Evolutionary conservation across 1,140 invertebrate species (phyloP), one percentile per base, ranked within the genome.

Genomic region (Drosophila melanica): DNA sequence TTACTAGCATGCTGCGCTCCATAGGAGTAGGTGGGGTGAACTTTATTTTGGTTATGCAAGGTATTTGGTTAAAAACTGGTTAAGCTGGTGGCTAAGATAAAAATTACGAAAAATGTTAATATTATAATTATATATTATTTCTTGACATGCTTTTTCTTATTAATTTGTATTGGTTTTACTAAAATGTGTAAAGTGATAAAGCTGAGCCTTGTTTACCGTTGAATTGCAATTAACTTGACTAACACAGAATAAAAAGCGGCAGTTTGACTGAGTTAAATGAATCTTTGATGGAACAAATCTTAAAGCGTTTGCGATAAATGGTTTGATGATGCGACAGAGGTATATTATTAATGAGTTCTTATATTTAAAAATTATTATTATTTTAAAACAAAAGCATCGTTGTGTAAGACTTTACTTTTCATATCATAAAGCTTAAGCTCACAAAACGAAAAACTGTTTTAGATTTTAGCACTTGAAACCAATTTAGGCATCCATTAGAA

Each of bases 231-330:
- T 33, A 73, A 77, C 66, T 71, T 86, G 81, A 75, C 78, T 81
- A 85, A 86, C 64, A 80, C 77, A 74, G 64, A 84, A 87, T 57
- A 68, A 73, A 66, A 76, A 80, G 78, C 81, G 75, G 77, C 77
- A 60, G 80, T 62, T 65, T 39, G 75, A 53, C 71, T 57, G 65
- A 77, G 63, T 65, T 48, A 55, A 39, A 75, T 79, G 72, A 27
- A 35, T 35, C 33, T 35, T 35, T 48, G 47, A 27, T 27, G 20
- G 14, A 8, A 16, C 23, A 68, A 55, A 60, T 81, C 71, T 71
- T 71, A 71, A 76, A 80, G 62, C 77, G 57, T 64, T 75, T 73
- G 67, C 57, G 70, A 71, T 87, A 60, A 59, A 66, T 79, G 71
- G 79, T 63, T 81, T 70, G 69, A 73, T 87, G 79, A 86, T 77